phyloP scores from a whole-genome alignment of 1,140 invertebrate species.

The Aphaenogaster floridana region DNA sequence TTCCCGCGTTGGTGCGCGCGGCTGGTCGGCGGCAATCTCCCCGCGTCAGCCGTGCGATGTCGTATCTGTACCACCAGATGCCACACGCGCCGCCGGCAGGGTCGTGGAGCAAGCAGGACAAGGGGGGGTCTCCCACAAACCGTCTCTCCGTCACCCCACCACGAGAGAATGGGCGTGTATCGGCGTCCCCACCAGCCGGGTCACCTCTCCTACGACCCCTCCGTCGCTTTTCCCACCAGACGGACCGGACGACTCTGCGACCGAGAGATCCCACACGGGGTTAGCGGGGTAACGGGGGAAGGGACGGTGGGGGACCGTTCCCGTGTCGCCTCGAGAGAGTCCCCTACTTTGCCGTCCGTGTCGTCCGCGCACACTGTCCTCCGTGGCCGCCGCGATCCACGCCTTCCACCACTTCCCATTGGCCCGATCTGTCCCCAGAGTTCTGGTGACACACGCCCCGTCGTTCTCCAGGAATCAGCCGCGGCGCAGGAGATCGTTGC shows the following conservation, averaged over 20 bases:
- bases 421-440: conserved; percentile 83
- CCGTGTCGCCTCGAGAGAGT: conserved; percentile 71
- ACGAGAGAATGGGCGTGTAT: conserved; percentile 78
- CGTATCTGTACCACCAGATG: conserved; percentile 71
- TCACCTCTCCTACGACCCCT: conserved; percentile 75
- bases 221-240: conserved; percentile 67
- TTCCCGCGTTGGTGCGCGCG: conserved; percentile 15
- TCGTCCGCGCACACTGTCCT: conserved; percentile 77
- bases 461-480: conserved; percentile 74
- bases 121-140: conserved; percentile 30
- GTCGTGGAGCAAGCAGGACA: conserved; percentile 38
- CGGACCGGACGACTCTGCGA: conserved; percentile 54
- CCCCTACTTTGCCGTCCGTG: conserved; percentile 75
- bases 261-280: conserved; percentile 70
- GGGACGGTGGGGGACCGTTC: conserved; percentile 54
- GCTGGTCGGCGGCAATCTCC: conserved; percentile 43
- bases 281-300: conserved; percentile 19
- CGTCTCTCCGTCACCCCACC: conserved; percentile 63
- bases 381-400: conserved; percentile 78
- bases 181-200: conserved; percentile 68
- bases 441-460: conserved; percentile 85
- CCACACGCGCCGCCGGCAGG: conserved; percentile 71
- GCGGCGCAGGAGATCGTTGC: conserved; percentile 47
- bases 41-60: conserved; percentile 65
- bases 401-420: conserved; percentile 84